These are phyloP conservation scores for Andrena praecox DNA, from an alignment of 2,888 invertebrate species.

Conservation along the genomic window DNA sequence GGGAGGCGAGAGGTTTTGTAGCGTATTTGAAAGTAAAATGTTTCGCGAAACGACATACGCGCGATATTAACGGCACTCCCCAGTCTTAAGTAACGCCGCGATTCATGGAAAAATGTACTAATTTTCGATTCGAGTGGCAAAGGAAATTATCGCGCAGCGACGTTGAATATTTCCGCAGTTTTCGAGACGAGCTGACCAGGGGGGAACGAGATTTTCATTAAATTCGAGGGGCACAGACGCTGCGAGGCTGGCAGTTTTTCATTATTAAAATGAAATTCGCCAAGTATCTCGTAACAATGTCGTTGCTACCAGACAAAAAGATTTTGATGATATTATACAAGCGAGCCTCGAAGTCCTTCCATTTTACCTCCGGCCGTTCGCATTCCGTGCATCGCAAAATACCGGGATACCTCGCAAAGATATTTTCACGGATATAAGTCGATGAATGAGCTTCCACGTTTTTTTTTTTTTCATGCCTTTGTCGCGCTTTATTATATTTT, in stretches of 20 bases:
- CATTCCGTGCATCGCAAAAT: slow-evolving; percentile 26
- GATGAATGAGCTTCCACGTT: slow-evolving; percentile 6
- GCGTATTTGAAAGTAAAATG: slow-evolving; percentile 36
- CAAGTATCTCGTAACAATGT: slow-evolving; percentile 18
- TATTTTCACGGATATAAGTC: slow-evolving; percentile 41
- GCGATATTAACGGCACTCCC: neutral
- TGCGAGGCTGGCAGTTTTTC: slow-evolving; percentile 16
- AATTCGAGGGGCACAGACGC: slow-evolving; percentile 7
- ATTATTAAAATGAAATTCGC: slow-evolving; percentile 38
- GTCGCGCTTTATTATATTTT: slow-evolving; percentile 15
- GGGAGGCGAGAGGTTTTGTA: neutral
- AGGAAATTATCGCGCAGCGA: neutral
- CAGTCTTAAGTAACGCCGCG: neutral
- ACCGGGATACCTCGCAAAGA: neutral
- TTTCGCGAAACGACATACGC: neutral
- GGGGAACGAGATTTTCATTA: slow-evolving; percentile 10
- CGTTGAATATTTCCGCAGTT: neutral
- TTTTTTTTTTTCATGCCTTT: slow-evolving; percentile 8
- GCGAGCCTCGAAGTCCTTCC: slow-evolving; percentile 28
- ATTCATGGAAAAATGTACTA: neutral
- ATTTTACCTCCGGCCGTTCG: slow-evolving; percentile 17
- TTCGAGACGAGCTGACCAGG: neutral
- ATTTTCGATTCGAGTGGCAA: neutral
- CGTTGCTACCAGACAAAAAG: slow-evolving; percentile 24
- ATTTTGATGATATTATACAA: slow-evolving; percentile 46